These are phyloP conservation scores for Sinosuthora webbiana DNA, from an alignment of 2,113 vertebrate genomes.

Conservation along the genomic window DNA sequence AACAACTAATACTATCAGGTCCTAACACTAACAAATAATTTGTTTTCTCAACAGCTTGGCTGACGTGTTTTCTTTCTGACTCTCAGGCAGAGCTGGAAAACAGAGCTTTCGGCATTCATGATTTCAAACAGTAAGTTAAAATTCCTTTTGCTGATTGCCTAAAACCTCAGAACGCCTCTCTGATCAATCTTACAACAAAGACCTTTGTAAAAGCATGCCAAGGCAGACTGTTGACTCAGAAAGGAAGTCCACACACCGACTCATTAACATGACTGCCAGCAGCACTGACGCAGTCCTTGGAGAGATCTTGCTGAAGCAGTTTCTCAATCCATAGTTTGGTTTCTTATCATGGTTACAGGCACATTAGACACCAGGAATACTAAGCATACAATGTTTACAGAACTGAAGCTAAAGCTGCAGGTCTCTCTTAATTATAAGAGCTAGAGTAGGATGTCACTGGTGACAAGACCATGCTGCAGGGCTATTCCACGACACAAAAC, in stretches of 20 bases:
- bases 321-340: not conserved
- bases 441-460: not conserved
- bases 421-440: not conserved
- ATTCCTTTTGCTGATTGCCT: not conserved
- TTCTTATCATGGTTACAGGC: not conserved
- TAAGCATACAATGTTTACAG: not conserved
- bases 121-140: not conserved
- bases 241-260: not conserved
- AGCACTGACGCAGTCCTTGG: not conserved
- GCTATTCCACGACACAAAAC: accelerated
- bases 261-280: not conserved
- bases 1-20: not conserved
- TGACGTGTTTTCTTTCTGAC: not conserved
- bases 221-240: not conserved
- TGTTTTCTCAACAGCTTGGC: not conserved
- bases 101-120: not conserved
- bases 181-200: not conserved
- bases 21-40: not conserved
- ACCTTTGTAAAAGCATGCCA: not conserved
- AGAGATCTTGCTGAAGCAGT: not conserved
- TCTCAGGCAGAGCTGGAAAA: not conserved
- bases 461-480: not conserved
- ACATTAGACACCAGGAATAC: not conserved
- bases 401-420: not conserved
- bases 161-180: not conserved